Percentiles rank a stretch among this genome's conserved stretches.
These are phyloP conservation scores for Scomber japonicus DNA, from an alignment of 2,113 vertebrate species.

Conservation along the genomic window DNA sequence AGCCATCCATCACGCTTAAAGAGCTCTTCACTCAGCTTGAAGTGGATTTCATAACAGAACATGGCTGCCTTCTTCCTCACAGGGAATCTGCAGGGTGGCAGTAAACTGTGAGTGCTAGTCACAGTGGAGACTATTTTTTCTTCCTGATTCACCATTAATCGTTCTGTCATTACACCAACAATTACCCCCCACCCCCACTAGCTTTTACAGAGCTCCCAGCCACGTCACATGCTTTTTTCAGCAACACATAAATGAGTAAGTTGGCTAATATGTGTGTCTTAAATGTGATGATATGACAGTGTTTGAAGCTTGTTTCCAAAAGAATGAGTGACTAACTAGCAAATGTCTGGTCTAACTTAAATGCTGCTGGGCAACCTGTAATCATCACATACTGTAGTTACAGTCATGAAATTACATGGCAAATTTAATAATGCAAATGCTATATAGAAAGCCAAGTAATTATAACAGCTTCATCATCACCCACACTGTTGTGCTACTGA, in stretches of 20 bases:
- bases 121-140: no score
- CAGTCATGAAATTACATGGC: background rate
- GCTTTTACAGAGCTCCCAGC: no score
- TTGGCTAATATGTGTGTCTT: no score
- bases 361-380: no score
- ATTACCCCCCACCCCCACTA: no score
- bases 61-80: background rate
- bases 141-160: no score
- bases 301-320: no score
- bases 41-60: constrained; percentile 25
- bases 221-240: no score
- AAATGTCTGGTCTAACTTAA: background rate
- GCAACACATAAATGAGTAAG: no score
- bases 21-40: constrained; percentile 53
- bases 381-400: background rate
- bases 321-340: no score
- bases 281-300: no score
- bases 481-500: background rate
- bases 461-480: constrained; percentile 2
- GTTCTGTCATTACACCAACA: no score
- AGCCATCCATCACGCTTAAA: constrained; percentile 61
- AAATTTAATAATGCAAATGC: background rate
- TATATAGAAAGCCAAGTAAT: background rate
- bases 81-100: background rate
- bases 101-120: background rate